Conservation (phyloP, 2,113 vertebrate species). For the Xiphophorus maculatus region DNA sequence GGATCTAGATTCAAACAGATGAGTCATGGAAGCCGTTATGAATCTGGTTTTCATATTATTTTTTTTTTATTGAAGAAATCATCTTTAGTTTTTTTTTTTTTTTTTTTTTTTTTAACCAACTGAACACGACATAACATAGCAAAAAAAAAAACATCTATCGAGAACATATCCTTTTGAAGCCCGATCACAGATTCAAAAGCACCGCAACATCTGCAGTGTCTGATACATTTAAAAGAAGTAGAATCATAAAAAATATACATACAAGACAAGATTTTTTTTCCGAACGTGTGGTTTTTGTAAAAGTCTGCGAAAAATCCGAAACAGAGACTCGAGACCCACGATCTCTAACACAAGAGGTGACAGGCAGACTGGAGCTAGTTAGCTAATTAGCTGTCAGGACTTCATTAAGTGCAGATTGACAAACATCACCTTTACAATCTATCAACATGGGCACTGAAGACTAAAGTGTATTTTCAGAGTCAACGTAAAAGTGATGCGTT, state of each 20-base stretch:
- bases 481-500: slow-evolving; percentile 1
- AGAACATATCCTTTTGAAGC: slow-evolving; percentile 76
- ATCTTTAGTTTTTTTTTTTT: slow-evolving; percentile 41
- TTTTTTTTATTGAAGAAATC: slow-evolving; percentile 79
- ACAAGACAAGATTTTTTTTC: slow-evolving; percentile 60
- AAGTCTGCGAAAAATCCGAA: slow-evolving; percentile 59
- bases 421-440: slow-evolving; percentile 59
- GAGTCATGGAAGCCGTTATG: slow-evolving; percentile 28
- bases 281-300: slow-evolving; percentile 65
- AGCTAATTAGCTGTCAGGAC: slow-evolving; percentile 53
- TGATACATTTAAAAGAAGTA: slow-evolving; percentile 77
- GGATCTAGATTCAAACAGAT: slow-evolving; percentile 15
- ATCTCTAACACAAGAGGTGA: slow-evolving; percentile 64
- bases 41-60: slow-evolving; percentile 54
- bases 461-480: not conserved
- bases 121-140: slow-evolving; percentile 73
- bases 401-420: slow-evolving; percentile 61
- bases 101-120: slow-evolving; percentile 62
- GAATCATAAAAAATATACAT: slow-evolving; percentile 77
- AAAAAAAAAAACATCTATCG: slow-evolving; percentile 57
- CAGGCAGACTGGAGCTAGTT: slow-evolving; percentile 56
- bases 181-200: slow-evolving; percentile 76
- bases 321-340: slow-evolving; percentile 59
- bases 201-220: slow-evolving; percentile 67
- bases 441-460: slow-evolving; percentile 42